Percentiles rank a stretch among this genome's conserved stretches.
These are phyloP conservation scores for Criorhina ranunculi DNA, from an alignment of 2,888 invertebrate species.

Conservation along the genomic window DNA sequence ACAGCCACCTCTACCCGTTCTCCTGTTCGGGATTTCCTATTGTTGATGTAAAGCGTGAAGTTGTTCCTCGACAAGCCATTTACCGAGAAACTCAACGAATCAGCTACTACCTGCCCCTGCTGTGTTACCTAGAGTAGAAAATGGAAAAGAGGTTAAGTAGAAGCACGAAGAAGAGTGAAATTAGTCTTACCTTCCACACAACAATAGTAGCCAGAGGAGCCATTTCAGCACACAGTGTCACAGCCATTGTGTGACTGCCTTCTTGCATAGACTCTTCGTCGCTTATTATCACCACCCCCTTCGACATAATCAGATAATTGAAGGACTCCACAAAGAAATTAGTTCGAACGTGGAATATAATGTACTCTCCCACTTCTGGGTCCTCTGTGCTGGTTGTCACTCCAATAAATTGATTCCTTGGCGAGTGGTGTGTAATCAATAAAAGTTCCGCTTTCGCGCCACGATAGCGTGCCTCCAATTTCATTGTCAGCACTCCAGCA, in stretches of 20 bases:
- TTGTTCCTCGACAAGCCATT: constrained; percentile 96
- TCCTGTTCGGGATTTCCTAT: constrained; percentile 94
- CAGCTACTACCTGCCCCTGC: constrained; percentile 93
- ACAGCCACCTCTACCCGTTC: constrained; percentile 95
- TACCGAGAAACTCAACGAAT: constrained; percentile 96
- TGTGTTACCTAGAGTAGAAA: constrained; percentile 84
- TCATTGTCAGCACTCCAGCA: constrained; percentile 87
- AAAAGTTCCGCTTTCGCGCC: constrained; percentile 89
- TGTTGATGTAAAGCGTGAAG: constrained; percentile 92
- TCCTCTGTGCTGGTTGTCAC: constrained; percentile 92
- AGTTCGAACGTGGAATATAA: constrained; percentile 95
- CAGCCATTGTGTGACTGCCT: constrained; percentile 90
- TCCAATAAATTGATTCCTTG: constrained; percentile 91
- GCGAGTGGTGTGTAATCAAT: constrained; percentile 91
- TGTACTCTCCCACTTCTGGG: constrained; percentile 94
- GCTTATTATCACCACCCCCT: constrained; percentile 92
- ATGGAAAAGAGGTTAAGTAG: background rate
- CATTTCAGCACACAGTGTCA: constrained; percentile 93
- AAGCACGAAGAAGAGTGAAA: background rate
- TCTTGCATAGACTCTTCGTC: constrained; percentile 93
- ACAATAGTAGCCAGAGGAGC: constrained; percentile 94
- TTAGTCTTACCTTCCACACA: constrained; percentile 89
- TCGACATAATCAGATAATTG: constrained; percentile 94
- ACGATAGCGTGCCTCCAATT: constrained; percentile 87
- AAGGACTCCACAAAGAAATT: constrained; percentile 94